Conservation (phyloP, 2,888 invertebrate genomes). For the Nipponacmea schrenckii region DNA sequence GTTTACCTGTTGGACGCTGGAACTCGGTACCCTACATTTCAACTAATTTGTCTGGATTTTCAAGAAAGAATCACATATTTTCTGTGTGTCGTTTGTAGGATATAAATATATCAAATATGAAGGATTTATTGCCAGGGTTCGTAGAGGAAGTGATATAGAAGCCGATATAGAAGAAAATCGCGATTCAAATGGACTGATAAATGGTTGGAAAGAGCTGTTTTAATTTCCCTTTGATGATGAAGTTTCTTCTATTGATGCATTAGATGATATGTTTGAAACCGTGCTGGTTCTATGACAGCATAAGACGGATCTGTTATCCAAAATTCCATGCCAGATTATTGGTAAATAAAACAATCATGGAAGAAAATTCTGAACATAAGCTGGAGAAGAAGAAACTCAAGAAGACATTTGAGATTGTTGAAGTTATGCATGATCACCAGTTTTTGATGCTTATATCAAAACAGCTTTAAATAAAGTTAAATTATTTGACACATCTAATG, state of each 20-base stretch:
- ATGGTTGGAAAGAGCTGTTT: no score
- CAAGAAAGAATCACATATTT: slow-evolving; percentile 31
- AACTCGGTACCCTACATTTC: slow-evolving; percentile 36
- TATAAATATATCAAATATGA: slow-evolving; percentile 35
- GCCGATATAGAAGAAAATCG: no score
- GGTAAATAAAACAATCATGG: slow-evolving; percentile 27
- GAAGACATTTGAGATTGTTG: not conserved
- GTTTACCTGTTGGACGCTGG: slow-evolving; percentile 32
- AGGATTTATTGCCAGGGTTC: slow-evolving; percentile 32
- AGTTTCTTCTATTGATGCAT: no score
- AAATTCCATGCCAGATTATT: slow-evolving; percentile 25
- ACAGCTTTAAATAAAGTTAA: no score
- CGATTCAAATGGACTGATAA: no score
- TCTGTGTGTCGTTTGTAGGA: slow-evolving; percentile 31
- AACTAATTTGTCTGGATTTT: slow-evolving; percentile 31
- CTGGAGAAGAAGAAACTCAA: not conserved
- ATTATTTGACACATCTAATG: no score
- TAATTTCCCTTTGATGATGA: no score
- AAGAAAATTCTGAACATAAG: slow-evolving; percentile 26
- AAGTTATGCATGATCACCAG: no score
- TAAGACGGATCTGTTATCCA: slow-evolving; percentile 30
- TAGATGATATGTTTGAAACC: no score
- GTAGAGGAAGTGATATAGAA: slow-evolving; percentile 27
- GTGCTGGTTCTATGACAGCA: slow-evolving; percentile 18
- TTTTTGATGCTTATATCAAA: no score